A percentile compares a stretch with the other conserved stretches of the same genome.
Conservation (phyloP, 1,140 invertebrate genomes). For the Pararge aegeria region DNA sequence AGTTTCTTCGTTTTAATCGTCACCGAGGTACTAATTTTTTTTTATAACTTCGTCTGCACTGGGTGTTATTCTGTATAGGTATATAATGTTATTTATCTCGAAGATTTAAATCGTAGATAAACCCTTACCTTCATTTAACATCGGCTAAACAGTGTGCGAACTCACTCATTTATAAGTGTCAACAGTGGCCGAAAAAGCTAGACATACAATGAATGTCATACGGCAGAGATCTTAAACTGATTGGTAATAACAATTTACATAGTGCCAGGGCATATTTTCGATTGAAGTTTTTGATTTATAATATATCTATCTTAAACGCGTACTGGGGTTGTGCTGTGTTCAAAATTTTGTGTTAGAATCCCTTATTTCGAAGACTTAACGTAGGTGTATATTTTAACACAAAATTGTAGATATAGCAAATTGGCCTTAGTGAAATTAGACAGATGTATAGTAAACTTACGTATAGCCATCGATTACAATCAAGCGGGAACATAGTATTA, state of each 20-base stretch:
- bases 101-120: too few relatives aligned
- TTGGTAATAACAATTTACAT: too few relatives aligned
- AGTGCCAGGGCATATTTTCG: too few relatives aligned
- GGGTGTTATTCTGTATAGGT: conserved; percentile 48
- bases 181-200: too few relatives aligned
- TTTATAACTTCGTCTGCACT: conserved; percentile 27
- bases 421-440: conserved; percentile 70
- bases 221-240: too few relatives aligned
- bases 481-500: conserved; percentile 64
- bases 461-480: conserved; percentile 49
- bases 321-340: conserved; percentile 64
- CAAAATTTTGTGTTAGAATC: conserved; percentile 66
- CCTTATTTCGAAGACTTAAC: conserved; percentile 7
- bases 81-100: conserved; percentile 30
- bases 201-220: too few relatives aligned
- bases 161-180: too few relatives aligned
- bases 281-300: conserved; percentile 11
- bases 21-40: conserved; percentile 34
- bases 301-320: conserved; percentile 30
- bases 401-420: conserved; percentile 76
- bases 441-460: conserved; percentile 60
- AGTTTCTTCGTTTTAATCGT: conserved; percentile 22
- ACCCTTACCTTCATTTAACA: too few relatives aligned
- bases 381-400: conserved; percentile 48
- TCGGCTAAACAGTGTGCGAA: conserved; percentile 18